Evolutionary conservation across 2,888 invertebrate genomes (phyloP), one percentile per base, ranked within the genome.

Genomic region (Punctoribates punctum): DNA sequence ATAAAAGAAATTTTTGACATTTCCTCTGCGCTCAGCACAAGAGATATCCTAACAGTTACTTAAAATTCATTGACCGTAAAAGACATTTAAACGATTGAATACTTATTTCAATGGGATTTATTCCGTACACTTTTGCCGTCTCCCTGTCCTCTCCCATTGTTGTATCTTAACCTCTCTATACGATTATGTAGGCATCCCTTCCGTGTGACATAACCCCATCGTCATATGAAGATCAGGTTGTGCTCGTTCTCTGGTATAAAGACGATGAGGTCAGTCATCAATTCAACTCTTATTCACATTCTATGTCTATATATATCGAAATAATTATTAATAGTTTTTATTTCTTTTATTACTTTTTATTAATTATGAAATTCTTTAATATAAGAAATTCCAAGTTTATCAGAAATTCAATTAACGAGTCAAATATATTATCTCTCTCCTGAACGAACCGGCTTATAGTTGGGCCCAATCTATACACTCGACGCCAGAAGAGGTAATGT

Each of bases 121-220:
- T 11, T 60, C 29, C 2, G 4, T 60, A 60, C 20, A 13, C 54
- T 11, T n/a, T 48, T 9, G 13, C 48, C 15, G 8, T 57, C n/a
- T 57, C 20, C 25, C 13, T 57, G 5, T 13, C 20, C 20, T 2
- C 15, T 11, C 8, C 15, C 8, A 46, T 46, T 11, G 15, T 46
- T 11, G 15, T 46, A 17, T 17, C n/a, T 17, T 48, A 48, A 48
- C 20, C 20, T 11, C 3, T 20, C 23, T 20, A 20, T 11, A 6
- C 42, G 4, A n/a, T 73, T 73, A 48, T 34, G 20, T 75, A 75
- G 75, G 75, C 72, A 27, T 73, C 54, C 48, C 54, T 77, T 51
- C 77, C 77, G 9, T 77, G 77, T 75, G 77, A 77, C 67, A 77
- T 77, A 65, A 65, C 42, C 2, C 74, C 77, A 42, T 75, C 77